A percentile compares a stretch with the other conserved stretches of the same genome.
These are phyloP conservation scores for Cetoscarus ocellatus DNA, from an alignment of 2,797 vertebrate species.

Conservation along the genomic window DNA sequence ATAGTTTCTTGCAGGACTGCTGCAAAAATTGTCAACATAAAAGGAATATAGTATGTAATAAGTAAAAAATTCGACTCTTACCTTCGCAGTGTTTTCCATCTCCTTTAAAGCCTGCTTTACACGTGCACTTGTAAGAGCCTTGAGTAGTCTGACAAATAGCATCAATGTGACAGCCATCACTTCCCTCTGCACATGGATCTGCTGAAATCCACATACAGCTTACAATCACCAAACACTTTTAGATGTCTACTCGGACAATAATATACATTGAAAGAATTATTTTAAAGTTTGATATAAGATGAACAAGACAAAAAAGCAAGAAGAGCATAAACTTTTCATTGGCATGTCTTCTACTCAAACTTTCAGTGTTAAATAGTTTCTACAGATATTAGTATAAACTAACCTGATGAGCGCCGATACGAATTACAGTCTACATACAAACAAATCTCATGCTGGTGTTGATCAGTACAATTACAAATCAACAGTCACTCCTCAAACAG, in stretches of 20 bases:
- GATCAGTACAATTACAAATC: not conserved
- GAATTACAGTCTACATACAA: not conserved
- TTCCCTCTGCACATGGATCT: slow-evolving; percentile 92
- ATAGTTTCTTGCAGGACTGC: no score
- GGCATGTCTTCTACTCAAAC: no score
- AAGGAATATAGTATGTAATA: not conserved
- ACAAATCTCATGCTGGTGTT: not conserved
- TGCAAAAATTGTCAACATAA: not conserved
- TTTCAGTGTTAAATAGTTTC: no score
- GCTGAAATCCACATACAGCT: slow-evolving; percentile 66
- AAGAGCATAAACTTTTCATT: no score
- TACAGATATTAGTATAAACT: not conserved
- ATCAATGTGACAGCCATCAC: slow-evolving; percentile 95
- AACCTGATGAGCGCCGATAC: not conserved
- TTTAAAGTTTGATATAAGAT: no score
- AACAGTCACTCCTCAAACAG: not conserved
- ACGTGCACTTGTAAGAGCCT: slow-evolving; percentile 94
- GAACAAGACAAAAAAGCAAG: no score
- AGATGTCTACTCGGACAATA: not conserved
- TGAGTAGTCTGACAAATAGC: slow-evolving; percentile 96
- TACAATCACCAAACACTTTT: slow-evolving; percentile 20
- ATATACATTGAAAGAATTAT: not conserved
- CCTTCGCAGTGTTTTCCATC: slow-evolving; percentile 93
- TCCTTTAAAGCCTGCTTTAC: slow-evolving; percentile 94
- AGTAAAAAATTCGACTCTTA: slow-evolving; percentile 65